Evolutionary conservation across 1,140 invertebrate genomes (phyloP), one percentile per base, ranked within the genome.

Genomic region (Drosophila tristis): DNA sequence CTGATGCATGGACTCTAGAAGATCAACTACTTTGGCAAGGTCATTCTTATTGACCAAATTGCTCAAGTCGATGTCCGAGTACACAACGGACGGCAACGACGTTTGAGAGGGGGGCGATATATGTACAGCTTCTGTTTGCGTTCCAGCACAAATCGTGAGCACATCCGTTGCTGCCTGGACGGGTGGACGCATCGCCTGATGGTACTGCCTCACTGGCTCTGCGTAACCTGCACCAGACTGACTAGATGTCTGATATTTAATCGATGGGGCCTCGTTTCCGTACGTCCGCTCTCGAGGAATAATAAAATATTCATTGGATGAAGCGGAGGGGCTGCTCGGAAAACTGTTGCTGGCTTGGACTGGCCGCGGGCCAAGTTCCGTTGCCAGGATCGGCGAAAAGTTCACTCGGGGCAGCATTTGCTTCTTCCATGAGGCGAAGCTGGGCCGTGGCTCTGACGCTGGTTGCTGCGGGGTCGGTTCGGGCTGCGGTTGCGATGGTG

Each of bases 61-160:
- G 43, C 59, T 59, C 1, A 67, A 6, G 15, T 85, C 77, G 6
- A 66, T 55, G 35, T 76, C 73, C 13, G 63, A 49, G 63, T 58
- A 29, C n/a, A 77, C 43, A 39, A 58, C 61, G 42, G 45, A 53
- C 0, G 54, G 11, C 7, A 51, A n/a, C 13, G 35, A n/a, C 4
- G 59, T 59, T 9, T 51, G 55, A 2, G 47, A 13, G 6, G 65
- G 31, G 6, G 65, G 31, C 0, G 64, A 42, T 9, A 20, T 39
- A 11, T 15, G 43, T 11, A 67, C 65, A 2, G 57, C 1, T 8
- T 91, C 90, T 8, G 90, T 91, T 68, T 91, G 90, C 16, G 90
- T 91, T 23, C 90, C 74, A 31, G 85, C 90, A 72, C 90, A 91
- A 60, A 91, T 91, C 1, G 90, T 91, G 4, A 91, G 78, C 0